Conservation (phyloP, 2,797 vertebrate genomes). For the Rhinogobio ventralis region DNA sequence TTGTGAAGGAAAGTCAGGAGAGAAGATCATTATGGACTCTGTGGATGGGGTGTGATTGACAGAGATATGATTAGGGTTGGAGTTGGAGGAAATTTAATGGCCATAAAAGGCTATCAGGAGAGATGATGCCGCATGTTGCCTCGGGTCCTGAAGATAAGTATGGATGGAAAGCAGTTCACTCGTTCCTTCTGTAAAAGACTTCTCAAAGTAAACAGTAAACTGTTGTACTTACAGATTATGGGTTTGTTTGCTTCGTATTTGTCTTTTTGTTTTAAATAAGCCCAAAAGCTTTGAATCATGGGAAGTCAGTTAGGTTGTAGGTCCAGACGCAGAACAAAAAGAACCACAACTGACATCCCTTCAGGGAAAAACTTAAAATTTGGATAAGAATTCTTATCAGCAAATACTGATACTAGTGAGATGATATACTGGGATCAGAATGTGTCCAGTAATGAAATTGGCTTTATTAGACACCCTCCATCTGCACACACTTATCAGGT, state of each 20-base stretch:
- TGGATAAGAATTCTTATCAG: constrained; percentile 3
- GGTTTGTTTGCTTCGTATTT: background rate
- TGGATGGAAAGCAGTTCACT: background rate
- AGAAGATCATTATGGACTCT: background rate
- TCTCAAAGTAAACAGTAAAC: background rate
- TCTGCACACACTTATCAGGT: constrained; percentile 11
- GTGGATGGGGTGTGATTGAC: background rate
- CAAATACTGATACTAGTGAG: background rate
- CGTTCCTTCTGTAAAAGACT: background rate
- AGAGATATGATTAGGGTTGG: constrained; percentile 1
- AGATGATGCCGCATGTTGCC: constrained; percentile 8
- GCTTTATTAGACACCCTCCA: constrained; percentile 14
- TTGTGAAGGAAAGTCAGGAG: background rate
- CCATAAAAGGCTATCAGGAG: constrained; percentile 24
- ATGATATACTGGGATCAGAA: background rate
- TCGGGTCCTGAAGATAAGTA: background rate
- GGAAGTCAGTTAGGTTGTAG: background rate
- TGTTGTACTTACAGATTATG: background rate
- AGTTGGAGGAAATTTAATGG: constrained; percentile 23
- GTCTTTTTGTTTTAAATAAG: constrained; percentile 13
- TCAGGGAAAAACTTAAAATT: background rate
- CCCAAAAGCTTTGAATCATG: background rate
- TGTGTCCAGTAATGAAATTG: constrained; percentile 7
- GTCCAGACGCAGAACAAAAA: background rate
- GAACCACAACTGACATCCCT: background rate